Evolutionary conservation across 2,888 invertebrate species (phyloP).

Genomic region (Beris morrisii): DNA sequence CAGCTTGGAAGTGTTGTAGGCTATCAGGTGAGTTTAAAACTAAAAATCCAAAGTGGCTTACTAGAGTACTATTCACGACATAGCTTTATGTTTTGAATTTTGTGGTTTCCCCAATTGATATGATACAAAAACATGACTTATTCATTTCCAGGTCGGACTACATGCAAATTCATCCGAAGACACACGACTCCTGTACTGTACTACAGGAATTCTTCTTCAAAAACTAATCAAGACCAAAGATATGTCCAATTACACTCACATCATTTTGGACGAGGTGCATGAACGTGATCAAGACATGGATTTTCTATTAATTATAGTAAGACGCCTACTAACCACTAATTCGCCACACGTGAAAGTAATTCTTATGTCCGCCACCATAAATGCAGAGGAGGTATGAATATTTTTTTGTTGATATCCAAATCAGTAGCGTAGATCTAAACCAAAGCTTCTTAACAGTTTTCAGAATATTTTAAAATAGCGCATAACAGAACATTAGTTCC

Average conservation of each 20-base stretch:
- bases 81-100: no score
- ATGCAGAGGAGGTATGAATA: constrained; percentile 59
- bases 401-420: constrained; percentile 2
- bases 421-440: no score
- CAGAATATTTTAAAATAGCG: constrained; percentile 49
- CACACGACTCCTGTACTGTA: constrained; percentile 81
- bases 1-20: constrained; percentile 80
- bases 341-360: constrained; percentile 71
- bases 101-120: background rate
- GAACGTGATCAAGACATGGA: constrained; percentile 93
- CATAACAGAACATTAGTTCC: constrained; percentile 44
- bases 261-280: constrained; percentile 92
- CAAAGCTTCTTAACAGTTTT: constrained; percentile 43
- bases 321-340: constrained; percentile 70
- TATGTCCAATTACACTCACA: constrained; percentile 80
- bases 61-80: no score
- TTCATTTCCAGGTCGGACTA: constrained; percentile 45
- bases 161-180: constrained; percentile 46
- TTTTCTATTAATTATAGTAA: constrained; percentile 80
- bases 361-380: constrained; percentile 93
- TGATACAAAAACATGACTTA: background rate
- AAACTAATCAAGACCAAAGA: constrained; percentile 69
- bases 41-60: background rate
- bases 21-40: constrained; percentile 69
- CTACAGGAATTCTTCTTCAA: constrained; percentile 85